Conservation (phyloP, 2,113 vertebrate genomes). For the Montifringilla adamsi region DNA sequence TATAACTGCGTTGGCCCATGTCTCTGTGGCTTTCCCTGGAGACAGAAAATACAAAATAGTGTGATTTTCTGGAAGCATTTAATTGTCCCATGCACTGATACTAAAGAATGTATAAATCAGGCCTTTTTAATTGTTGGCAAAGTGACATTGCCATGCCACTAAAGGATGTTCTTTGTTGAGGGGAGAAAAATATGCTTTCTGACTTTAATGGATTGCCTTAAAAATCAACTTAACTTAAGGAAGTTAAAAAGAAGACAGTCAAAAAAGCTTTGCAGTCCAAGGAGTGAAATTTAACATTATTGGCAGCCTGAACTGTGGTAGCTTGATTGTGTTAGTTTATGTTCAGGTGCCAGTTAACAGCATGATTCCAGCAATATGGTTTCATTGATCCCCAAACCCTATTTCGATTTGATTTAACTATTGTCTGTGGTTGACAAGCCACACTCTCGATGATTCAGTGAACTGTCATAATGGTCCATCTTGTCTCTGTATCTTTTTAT, state of each 20-base stretch:
- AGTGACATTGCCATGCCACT: not conserved
- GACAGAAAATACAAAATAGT: not conserved
- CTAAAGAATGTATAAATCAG: not conserved
- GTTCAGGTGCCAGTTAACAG: not conserved
- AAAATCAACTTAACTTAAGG: not conserved
- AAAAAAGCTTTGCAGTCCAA: not conserved
- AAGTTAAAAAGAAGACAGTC: not conserved
- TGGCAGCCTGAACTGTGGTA: not conserved
- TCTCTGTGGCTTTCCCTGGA: conserved; percentile 28
- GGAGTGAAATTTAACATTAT: not conserved
- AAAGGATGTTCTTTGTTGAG: not conserved
- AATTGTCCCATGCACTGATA: not conserved
- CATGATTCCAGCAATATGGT: not conserved
- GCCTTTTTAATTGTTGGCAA: not conserved
- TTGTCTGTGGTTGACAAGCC: not conserved
- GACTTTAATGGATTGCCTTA: not conserved
- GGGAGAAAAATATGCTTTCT: not conserved
- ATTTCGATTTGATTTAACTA: not conserved
- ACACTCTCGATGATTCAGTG: not conserved
- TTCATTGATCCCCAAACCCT: not conserved
- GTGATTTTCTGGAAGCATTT: not conserved
- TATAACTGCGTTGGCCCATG: not conserved
- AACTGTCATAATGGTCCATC: not conserved
- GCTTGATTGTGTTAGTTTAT: not conserved
- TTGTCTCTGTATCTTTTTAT: not conserved